These are phyloP conservation scores for Apodemus speciosus DNA, from an alignment of 2,113 vertebrate species.

Conservation along the genomic window DNA sequence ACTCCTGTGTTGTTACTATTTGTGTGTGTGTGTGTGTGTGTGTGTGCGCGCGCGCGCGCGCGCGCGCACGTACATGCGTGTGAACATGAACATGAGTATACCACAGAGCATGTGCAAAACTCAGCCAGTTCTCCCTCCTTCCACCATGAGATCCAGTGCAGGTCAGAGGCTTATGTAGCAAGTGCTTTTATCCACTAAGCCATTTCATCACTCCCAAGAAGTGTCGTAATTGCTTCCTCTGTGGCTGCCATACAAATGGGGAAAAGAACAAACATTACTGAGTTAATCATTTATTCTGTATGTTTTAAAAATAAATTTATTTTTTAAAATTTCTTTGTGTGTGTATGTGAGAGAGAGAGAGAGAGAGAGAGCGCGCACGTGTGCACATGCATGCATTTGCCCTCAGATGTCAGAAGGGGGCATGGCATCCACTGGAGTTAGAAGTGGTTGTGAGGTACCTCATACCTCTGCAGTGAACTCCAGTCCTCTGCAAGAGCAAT, in stretches of 20 bases:
- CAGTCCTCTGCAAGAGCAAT: background rate
- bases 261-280: background rate
- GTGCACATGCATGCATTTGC: background rate
- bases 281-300: constrained; percentile 11
- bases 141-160: background rate
- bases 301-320: constrained; percentile 29
- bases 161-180: background rate
- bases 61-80: too few species aligned
- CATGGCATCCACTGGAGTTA: background rate
- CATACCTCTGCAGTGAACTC: background rate
- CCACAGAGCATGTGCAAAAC: background rate
- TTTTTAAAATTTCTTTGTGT: background rate
- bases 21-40: background rate
- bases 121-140: background rate
- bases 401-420: background rate
- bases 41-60: too few species aligned
- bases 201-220: background rate
- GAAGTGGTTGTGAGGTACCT: background rate
- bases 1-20: background rate
- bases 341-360: background rate
- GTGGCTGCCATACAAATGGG: background rate
- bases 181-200: background rate
- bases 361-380: background rate
- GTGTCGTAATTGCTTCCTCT: background rate
- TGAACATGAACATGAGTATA: background rate